Base-by-base conservation (phyloP, 2,113 vertebrate genomes). In the Phalacrocorax aristotelis region DNA sequence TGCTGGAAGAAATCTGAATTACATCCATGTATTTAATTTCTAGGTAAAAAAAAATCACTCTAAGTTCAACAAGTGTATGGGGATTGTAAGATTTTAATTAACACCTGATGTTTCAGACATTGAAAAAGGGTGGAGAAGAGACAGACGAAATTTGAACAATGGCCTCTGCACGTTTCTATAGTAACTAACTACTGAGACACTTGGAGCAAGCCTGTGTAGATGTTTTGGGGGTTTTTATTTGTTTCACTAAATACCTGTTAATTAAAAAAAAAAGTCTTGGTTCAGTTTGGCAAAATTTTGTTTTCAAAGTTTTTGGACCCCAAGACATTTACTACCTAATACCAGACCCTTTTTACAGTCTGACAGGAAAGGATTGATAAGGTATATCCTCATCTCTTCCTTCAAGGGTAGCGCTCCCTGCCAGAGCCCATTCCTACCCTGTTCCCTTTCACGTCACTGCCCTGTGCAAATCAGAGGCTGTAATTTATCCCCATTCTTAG, bases 371-470 rank as follows among this genome's bases (percentile, higher is more conserved):
- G 1, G 20, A 36, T 9, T 44, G 61, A 14, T 7, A 34, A 26
- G 21, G 2, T 19, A 36, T 69, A 69, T 62, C n/a, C 18, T 44
- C 57, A n/a, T 13, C 21, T 55, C 40, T 48, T 60, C 55, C 55
- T 65, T 23, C n/a, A 46, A 40, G 15, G 20, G 8, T n/a, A 76
- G 19, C 0, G 0, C 30, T 60, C 38, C 15, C 48, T 38, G 36
- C 11, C n/a, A 61, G 17, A 76, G 4, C 17, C 26, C 12, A 1
- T 62, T 77, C 64, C 17, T 34, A 38, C 7, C 17, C 16, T 7
- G 1, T 76, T 66, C 57, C 32, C 18, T 48, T 82, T 18, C 36
- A 10, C 2, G 2, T 32, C 30, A 20, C 26, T 44, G 3, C n/a
- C 22, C 26, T 48, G 6, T 26, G 46, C 58, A 89, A 58, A 69